phyloP scores from a whole-genome alignment of 2,113 vertebrate genomes.

The Daphoenositta chrysoptera region DNA sequence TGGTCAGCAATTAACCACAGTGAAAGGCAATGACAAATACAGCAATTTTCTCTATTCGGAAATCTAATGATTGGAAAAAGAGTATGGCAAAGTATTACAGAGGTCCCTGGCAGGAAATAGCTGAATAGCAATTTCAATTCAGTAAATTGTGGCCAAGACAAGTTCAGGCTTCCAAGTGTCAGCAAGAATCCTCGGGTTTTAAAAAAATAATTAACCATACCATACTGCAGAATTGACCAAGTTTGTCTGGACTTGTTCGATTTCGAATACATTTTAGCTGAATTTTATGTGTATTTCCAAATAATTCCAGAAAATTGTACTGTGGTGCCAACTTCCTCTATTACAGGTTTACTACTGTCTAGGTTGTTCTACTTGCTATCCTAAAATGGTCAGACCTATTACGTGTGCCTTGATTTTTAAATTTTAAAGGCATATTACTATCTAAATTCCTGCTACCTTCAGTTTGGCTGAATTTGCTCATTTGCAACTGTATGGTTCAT shows the following conservation, averaged over 20 bases:
- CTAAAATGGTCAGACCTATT: neutral
- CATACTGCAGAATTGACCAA: neutral
- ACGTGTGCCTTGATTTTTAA: neutral
- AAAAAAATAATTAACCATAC: neutral
- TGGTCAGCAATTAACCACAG: neutral
- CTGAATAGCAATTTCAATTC: neutral
- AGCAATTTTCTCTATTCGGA: neutral
- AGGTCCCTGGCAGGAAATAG: neutral
- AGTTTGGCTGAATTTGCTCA: neutral
- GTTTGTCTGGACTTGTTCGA: neutral
- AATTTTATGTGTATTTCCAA: neutral
- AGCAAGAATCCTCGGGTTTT: neutral
- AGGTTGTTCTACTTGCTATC: neutral
- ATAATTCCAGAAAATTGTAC: neutral
- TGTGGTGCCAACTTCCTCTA: neutral
- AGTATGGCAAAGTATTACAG: neutral
- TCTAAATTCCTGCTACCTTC: neutral
- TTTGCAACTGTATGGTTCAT: neutral
- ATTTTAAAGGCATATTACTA: neutral
- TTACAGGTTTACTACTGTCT: neutral
- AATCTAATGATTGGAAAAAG: neutral
- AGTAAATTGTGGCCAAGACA: neutral
- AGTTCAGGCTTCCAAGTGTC: neutral
- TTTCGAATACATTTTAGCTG: rapidly evolving
- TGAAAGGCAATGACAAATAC: neutral